Evolutionary conservation across 2,113 vertebrate genomes (phyloP).

Genomic region (Sterrhoptilus dennistouni): DNA sequence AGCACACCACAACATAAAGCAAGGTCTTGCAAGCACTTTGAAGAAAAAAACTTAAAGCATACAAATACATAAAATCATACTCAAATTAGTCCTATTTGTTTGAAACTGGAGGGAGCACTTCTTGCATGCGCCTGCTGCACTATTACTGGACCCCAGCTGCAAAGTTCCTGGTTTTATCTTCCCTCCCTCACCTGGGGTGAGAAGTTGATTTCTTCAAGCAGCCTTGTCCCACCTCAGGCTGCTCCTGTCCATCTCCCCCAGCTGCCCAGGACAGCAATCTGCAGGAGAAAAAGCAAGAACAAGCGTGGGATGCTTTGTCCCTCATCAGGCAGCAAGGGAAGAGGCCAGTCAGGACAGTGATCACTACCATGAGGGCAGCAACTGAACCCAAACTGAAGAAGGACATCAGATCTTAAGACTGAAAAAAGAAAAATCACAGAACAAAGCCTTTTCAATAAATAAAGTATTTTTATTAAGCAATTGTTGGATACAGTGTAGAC

Average conservation of each 20-base stretch:
- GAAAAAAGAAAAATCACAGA: not conserved
- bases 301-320: rapidly evolving
- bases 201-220: not conserved
- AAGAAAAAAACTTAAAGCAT: rapidly evolving
- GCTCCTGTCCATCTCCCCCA: not conserved
- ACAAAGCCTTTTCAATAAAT: not conserved
- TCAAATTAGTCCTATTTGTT: not conserved
- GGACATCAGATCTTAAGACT: not conserved
- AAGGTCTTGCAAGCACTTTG: not conserved
- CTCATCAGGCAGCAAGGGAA: not conserved
- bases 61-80: not conserved
- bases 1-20: not conserved
- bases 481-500: not conserved
- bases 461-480: not conserved
- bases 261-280: not conserved
- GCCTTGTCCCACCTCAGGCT: not conserved
- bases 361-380: not conserved
- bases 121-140: not conserved
- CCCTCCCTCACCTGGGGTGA: not conserved
- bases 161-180: not conserved
- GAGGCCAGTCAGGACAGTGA: not conserved
- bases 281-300: not conserved
- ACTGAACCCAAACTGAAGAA: not conserved
- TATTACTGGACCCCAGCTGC: not conserved
- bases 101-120: not conserved